These are phyloP conservation scores for Physocephala rufipes DNA, from an alignment of 2,888 invertebrate genomes.

Conservation along the genomic window DNA sequence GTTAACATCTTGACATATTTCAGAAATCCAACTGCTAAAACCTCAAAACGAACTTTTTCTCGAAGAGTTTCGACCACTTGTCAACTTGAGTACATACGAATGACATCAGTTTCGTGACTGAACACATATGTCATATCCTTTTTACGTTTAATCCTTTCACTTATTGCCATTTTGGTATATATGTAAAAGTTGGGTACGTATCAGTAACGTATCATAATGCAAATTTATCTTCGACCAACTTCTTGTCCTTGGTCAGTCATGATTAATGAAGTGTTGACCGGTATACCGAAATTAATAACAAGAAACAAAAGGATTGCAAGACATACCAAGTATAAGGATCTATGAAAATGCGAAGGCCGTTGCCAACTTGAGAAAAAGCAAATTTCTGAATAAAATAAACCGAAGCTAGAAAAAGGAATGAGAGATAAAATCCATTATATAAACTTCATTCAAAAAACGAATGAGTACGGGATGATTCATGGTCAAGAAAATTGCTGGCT, in stretches of 20 bases:
- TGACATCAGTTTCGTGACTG: not conserved
- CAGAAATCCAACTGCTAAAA: not conserved
- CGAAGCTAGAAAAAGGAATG: slow-evolving; percentile 45
- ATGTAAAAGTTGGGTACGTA: not conserved
- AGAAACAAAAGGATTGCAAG: slow-evolving; percentile 20
- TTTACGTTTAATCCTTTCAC: too few species aligned
- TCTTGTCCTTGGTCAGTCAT: slow-evolving; percentile 44
- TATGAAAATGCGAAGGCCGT: too few species aligned
- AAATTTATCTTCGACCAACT: not conserved
- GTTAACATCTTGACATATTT: slow-evolving; percentile 1
- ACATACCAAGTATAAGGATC: not conserved
- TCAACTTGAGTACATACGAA: not conserved
- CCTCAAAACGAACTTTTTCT: too few species aligned
- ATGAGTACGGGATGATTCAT: slow-evolving; percentile 29
- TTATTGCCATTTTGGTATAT: too few species aligned
- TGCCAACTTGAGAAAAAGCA: too few species aligned
- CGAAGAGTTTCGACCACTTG: not conserved
- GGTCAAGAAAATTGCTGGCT: slow-evolving; percentile 43
- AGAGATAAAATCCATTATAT: slow-evolving; percentile 45
- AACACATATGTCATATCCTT: not conserved
- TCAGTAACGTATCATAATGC: slow-evolving; percentile 1
- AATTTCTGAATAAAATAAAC: slow-evolving; percentile 28
- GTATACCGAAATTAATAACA: slow-evolving; percentile 55
- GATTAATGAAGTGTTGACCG: slow-evolving; percentile 64
- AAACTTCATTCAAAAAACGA: slow-evolving; percentile 42